phyloP scores from a whole-genome alignment of 2,888 invertebrate genomes.

The Hipparchia semele region DNA sequence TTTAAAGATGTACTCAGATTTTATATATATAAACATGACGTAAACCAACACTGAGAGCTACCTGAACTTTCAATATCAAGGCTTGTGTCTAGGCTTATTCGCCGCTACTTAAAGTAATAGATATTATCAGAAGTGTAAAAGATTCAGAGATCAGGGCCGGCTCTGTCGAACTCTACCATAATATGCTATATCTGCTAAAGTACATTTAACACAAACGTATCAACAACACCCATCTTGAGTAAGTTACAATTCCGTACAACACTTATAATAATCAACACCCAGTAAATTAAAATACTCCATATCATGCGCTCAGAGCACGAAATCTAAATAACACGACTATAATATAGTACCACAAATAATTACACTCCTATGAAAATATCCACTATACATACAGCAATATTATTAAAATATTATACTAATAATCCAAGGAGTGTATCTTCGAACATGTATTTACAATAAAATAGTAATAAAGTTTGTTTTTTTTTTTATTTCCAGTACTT shows the following conservation, averaged over 20 bases:
- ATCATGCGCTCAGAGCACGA: slow-evolving; percentile 78
- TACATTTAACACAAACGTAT: slow-evolving; percentile 51
- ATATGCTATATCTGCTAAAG: slow-evolving; percentile 39
- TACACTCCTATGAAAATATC: slow-evolving; percentile 48
- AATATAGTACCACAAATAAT: slow-evolving; percentile 55
- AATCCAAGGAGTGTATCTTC: slow-evolving; percentile 10
- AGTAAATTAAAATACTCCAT: slow-evolving; percentile 66
- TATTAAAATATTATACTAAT: slow-evolving; percentile 31
- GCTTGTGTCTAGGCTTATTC: slow-evolving; percentile 35
- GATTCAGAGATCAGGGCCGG: slow-evolving; percentile 45
- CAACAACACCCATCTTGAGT: slow-evolving; percentile 52
- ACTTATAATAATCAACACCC: slow-evolving; percentile 65
- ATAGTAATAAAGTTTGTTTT: slow-evolving; percentile 22
- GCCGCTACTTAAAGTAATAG: slow-evolving; percentile 29
- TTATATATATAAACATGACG: slow-evolving; percentile 23
- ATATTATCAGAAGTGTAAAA: slow-evolving; percentile 37
- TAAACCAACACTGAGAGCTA: slow-evolving; percentile 42
- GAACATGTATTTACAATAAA: slow-evolving; percentile 47
- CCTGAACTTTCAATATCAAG: slow-evolving; percentile 36
- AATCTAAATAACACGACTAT: slow-evolving; percentile 63
- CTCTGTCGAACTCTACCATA: slow-evolving; percentile 41
- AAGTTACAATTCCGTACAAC: slow-evolving; percentile 71
- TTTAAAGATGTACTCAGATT: slow-evolving; percentile 38
- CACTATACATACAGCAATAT: slow-evolving; percentile 45
- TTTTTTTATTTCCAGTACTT: slow-evolving; percentile 47